These are phyloP conservation scores for Lottia gigantea DNA, from an alignment of 2,888 invertebrate species.

Conservation along the genomic window DNA sequence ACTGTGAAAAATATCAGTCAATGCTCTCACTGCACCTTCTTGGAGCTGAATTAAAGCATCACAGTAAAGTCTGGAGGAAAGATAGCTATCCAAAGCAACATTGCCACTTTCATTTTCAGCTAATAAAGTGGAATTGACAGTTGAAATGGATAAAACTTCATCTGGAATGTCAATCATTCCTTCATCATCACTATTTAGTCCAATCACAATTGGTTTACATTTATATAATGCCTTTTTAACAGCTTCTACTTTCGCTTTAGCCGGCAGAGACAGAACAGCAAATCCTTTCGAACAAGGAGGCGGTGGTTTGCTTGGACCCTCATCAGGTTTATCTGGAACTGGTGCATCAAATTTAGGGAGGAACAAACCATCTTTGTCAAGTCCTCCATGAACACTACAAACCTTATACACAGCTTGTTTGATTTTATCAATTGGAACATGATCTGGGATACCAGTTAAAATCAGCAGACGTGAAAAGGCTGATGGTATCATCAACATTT, in stretches of 20 bases:
- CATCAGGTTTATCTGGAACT: background rate
- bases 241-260: conserved; percentile 59
- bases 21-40: conserved; percentile 54
- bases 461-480: conserved; percentile 60
- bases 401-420: conserved; percentile 51
- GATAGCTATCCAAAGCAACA: conserved; percentile 56
- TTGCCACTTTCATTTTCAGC: conserved; percentile 54
- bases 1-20: conserved; percentile 66
- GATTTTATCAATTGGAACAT: conserved; percentile 46
- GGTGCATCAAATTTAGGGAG: conserved; percentile 43
- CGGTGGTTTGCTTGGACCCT: background rate
- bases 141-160: conserved; percentile 52
- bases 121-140: conserved; percentile 55
- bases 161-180: conserved; percentile 52
- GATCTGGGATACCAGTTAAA: conserved; percentile 59
- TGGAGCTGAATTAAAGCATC: conserved; percentile 35
- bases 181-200: conserved; percentile 40
- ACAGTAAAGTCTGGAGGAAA: conserved; percentile 52
- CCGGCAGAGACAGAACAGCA: conserved; percentile 59
- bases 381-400: conserved; percentile 57
- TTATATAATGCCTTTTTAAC: conserved; percentile 57
- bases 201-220: conserved; percentile 48
- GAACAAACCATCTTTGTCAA: conserved; percentile 61
- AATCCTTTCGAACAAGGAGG: conserved; percentile 40
- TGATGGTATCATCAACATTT: conserved; percentile 48